Percentiles rank a stretch among this genome's conserved stretches.
These are phyloP conservation scores for Mystacides longicornis DNA, from an alignment of 2,888 invertebrate genomes.

Conservation along the genomic window DNA sequence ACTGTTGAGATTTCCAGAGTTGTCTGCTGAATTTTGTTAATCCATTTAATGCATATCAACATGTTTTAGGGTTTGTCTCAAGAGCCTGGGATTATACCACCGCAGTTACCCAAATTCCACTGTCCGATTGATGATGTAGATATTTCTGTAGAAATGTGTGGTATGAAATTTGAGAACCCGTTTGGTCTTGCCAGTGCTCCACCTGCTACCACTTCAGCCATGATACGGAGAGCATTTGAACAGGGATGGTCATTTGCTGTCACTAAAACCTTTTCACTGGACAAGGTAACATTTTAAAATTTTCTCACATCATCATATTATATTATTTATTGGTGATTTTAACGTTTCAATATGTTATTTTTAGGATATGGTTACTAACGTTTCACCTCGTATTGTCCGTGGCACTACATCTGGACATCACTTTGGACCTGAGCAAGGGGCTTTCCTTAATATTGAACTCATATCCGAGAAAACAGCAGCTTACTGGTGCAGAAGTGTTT, in stretches of 20 bases:
- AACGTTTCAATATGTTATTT: not conserved
- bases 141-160: slow-evolving; percentile 87
- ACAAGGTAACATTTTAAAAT: slow-evolving; percentile 60
- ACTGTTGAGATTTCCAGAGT: too few species aligned
- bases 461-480: slow-evolving; percentile 93
- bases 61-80: slow-evolving; percentile 20
- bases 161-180: slow-evolving; percentile 90
- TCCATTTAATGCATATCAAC: too few species aligned
- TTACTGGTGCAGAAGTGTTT: slow-evolving; percentile 87
- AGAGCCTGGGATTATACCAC: slow-evolving; percentile 34
- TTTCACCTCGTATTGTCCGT: slow-evolving; percentile 92
- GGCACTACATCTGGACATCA: slow-evolving; percentile 87
- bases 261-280: slow-evolving; percentile 92
- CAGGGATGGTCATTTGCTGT: slow-evolving; percentile 98
- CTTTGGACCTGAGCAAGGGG: slow-evolving; percentile 93
- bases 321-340: not conserved
- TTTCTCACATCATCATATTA: not conserved
- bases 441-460: slow-evolving; percentile 95
- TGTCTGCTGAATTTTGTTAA: too few species aligned
- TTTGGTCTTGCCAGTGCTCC: slow-evolving; percentile 97
- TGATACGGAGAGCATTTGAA: slow-evolving; percentile 92
- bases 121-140: slow-evolving; percentile 92
- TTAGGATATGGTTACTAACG: slow-evolving; percentile 90
- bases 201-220: slow-evolving; percentile 87
- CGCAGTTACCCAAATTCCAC: slow-evolving; percentile 84